Conservation (phyloP, 2,888 invertebrate genomes). For the Dryadula phaetusa region DNA sequence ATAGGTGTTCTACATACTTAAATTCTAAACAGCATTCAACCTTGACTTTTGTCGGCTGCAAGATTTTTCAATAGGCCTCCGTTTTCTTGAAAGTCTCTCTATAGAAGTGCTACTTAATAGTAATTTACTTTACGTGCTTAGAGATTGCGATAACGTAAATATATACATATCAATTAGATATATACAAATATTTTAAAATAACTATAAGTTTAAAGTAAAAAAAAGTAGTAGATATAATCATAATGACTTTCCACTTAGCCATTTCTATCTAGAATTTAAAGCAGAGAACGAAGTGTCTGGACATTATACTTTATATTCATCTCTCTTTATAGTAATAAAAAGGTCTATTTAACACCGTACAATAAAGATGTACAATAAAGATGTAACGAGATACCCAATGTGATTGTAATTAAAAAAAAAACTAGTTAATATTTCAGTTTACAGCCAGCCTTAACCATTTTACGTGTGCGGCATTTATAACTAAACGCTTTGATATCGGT, state of each 20-base stretch:
- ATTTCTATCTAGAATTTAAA: no score
- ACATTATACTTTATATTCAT: no score
- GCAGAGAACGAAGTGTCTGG: no score
- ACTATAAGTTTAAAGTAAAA: no score
- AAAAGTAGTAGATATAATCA: not conserved
- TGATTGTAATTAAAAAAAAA: no score
- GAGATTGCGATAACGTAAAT: not conserved
- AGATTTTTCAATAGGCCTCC: not conserved
- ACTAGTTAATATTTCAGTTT: not conserved
- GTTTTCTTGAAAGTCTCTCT: not conserved
- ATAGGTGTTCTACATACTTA: constrained; percentile 5
- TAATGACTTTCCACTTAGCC: no score
- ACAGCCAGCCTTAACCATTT: constrained; percentile 40
- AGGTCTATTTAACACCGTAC: no score
- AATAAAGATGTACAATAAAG: no score
- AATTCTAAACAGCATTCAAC: not conserved
- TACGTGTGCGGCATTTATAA: constrained; percentile 45
- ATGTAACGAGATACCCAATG: no score
- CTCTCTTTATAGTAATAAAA: no score
- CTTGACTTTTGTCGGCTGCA: not conserved
- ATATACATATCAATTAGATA: no score
- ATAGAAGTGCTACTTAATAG: not conserved
- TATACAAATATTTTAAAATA: no score
- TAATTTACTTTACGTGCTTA: not conserved
- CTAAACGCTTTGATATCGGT: constrained; percentile 58